phyloP scores from a whole-genome alignment of 2,888 invertebrate genomes.

The Amphipyra tragopoginis region DNA sequence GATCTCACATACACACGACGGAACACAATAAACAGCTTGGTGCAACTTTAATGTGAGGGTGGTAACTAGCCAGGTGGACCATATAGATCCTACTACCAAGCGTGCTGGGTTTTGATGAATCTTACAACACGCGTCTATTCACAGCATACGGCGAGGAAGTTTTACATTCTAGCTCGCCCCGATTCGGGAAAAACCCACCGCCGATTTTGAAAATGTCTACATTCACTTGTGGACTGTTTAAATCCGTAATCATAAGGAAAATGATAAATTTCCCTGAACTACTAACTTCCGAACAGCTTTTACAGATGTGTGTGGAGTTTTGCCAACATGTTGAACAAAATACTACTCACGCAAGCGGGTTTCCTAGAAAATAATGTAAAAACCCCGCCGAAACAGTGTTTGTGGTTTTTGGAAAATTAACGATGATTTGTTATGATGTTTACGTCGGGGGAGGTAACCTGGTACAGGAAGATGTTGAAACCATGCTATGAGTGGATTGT shows the following conservation, averaged over 20 bases:
- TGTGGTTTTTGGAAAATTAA: slow-evolving; percentile 19
- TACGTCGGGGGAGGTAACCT: background rate
- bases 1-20: no score
- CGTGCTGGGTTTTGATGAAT: no score
- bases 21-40: no score
- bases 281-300: slow-evolving; percentile 1
- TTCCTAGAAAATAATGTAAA: slow-evolving; percentile 31
- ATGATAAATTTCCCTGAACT: slow-evolving; percentile 7
- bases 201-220: slow-evolving; percentile 11
- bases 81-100: no score
- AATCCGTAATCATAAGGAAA: slow-evolving; percentile 1
- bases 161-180: no score
- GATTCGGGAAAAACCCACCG: no score
- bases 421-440: slow-evolving; percentile 16
- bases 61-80: no score
- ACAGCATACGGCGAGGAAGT: no score
- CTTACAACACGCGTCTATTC: no score
- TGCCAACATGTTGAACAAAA: slow-evolving; percentile 37
- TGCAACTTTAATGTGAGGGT: no score
- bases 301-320: slow-evolving; percentile 16
- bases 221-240: background rate
- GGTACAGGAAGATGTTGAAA: slow-evolving; percentile 1
- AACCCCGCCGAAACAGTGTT: slow-evolving; percentile 5
- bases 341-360: slow-evolving; percentile 17
- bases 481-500: background rate